Evolutionary conservation across 2,113 vertebrate genomes (phyloP), one percentile per base, ranked within the genome.

Genomic region (Ophthalmolycus amberensis): DNA sequence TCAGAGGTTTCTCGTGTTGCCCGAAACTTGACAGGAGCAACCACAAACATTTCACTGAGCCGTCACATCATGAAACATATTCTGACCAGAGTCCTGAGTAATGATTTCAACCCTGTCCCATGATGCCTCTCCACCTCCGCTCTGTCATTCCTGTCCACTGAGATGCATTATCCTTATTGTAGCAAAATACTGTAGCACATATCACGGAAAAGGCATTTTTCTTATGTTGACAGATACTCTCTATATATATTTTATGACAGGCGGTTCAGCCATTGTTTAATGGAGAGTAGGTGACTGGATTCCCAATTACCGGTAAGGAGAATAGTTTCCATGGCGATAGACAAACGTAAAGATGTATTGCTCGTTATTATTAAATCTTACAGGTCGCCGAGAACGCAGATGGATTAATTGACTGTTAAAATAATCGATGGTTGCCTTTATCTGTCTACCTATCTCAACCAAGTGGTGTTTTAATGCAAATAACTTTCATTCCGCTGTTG

Each of bases 1-100:
- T 63, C 59, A 54, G 84, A 2, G 77, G 75, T 82, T 68, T 72
- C 50, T 77, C 71, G 58, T 65, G 74, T 76, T 84, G 62, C 44
- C 44, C 6, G 38, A 72, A 82, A 63, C 84, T 84, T 38, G 60
- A 80, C 75, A 68, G 63, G 66, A 84, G 64, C 70, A 27, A 65
- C 86, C 84, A n/a, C 85, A 85, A 83, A 86, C 72, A 77, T 83
- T 68, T 86, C 50, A 52, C 75, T 12, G 9, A 91, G 63, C 46
- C 40, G 32, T 79, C 64, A 40, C 37, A 78, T 58, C 75, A 71
- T 72, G 80, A 78, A 84, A 86, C 66, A 38, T 44, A 38, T 38
- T 79, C n/a, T 63, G 52, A 48, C 46, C 62, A 56, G 67, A 80
- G 70, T 67, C 38, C 22, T 48, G 11, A 14, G 11, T 74, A 16